These are phyloP conservation scores for Lanistes nyassanus DNA, from an alignment of 1,140 invertebrate genomes.

Conservation along the genomic window DNA sequence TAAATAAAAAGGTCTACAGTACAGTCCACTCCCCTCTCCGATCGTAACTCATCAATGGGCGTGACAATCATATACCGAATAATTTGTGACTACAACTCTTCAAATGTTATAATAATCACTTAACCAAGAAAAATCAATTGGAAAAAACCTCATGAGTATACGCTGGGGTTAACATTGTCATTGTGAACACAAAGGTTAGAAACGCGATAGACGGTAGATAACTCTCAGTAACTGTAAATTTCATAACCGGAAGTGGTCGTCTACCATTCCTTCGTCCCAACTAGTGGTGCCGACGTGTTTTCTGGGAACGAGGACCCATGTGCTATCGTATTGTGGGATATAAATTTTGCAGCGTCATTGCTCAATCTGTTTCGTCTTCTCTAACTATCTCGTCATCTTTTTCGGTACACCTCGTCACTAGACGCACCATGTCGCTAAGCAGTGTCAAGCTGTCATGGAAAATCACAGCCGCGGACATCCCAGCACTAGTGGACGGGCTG, in stretches of 20 bases:
- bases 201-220: background rate
- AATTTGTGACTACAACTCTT: background rate
- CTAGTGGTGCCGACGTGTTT: background rate
- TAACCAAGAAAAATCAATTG: background rate
- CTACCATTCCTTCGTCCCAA: background rate
- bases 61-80: background rate
- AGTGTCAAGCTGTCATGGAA: background rate
- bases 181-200: background rate
- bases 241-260: constrained; percentile 7
- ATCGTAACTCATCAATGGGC: too few species aligned
- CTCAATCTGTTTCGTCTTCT: background rate
- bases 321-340: background rate
- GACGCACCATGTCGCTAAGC: background rate
- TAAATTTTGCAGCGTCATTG: background rate
- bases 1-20: too few species aligned
- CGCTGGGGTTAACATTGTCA: background rate
- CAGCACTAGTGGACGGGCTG: constrained; percentile 42
- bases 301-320: background rate
- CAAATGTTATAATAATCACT: background rate
- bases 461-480: constrained; percentile 1
- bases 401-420: background rate
- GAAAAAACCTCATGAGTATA: background rate
- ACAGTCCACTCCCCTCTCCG: too few species aligned
- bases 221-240: too few species aligned
- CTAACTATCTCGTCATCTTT: background rate